Evolutionary conservation across 2,113 vertebrate species (phyloP).

Genomic region (Ardeotis arabs): DNA sequence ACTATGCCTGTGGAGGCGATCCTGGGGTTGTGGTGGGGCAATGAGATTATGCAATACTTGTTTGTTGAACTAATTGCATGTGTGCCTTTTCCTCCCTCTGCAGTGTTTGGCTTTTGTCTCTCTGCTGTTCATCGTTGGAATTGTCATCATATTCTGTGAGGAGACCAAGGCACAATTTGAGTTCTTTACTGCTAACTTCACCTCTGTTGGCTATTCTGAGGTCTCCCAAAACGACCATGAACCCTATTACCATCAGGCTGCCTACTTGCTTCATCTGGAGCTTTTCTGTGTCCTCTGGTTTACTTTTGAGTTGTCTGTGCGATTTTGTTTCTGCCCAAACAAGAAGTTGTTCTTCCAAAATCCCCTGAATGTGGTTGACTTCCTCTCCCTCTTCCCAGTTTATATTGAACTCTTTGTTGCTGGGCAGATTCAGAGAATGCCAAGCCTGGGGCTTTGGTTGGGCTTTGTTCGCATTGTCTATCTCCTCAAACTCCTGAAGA

Average conservation of each 20-base stretch:
- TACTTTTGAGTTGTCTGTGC: constrained; percentile 33
- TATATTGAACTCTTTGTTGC: constrained; percentile 25
- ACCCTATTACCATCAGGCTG: not conserved
- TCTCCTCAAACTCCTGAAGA: constrained; percentile 49
- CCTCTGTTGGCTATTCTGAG: not conserved
- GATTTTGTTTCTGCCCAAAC: constrained; percentile 52
- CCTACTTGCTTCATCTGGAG: constrained; percentile 46
- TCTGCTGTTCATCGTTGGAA: constrained; percentile 50
- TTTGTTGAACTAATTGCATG: not conserved
- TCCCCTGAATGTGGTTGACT: constrained; percentile 39
- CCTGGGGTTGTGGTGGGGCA: not conserved
- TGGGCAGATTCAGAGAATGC: not conserved
- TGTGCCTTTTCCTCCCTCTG: not conserved
- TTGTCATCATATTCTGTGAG: constrained; percentile 58
- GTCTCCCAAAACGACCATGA: not conserved
- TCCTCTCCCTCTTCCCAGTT: constrained; percentile 58
- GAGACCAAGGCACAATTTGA: constrained; percentile 39
- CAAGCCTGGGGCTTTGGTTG: not conserved
- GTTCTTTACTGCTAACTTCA: constrained; percentile 21
- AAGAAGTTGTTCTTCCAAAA: constrained; percentile 53
- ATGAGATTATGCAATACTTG: too few relatives aligned
- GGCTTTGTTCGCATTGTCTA: not conserved
- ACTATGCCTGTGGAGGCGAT: not conserved
- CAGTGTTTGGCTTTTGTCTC: constrained; percentile 49
- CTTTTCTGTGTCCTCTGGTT: constrained; percentile 61